Conservation (phyloP, 2,113 vertebrate species). For the Onychorhynchus coronatus region DNA sequence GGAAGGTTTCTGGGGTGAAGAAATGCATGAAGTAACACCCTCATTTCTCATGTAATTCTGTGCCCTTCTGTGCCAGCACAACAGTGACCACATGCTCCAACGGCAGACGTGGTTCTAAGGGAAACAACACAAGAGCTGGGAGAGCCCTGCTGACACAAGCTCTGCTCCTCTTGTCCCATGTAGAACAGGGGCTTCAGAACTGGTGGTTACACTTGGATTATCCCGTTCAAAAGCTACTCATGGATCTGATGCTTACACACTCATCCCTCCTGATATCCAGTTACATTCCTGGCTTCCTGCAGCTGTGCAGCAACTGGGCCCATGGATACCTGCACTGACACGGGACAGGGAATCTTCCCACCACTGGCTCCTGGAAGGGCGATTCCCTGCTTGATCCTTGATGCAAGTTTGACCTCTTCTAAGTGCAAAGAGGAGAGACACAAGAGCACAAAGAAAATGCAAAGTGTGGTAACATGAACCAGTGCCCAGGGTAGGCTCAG, state of each 20-base stretch:
- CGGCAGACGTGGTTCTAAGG: background rate
- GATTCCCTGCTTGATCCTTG: background rate
- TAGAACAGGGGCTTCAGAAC: background rate
- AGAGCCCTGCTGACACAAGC: background rate
- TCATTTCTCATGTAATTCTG: background rate
- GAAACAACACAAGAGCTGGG: background rate
- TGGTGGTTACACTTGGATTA: background rate
- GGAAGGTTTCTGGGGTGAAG: background rate
- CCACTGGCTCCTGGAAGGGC: background rate
- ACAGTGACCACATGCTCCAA: background rate
- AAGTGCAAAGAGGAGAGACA: background rate
- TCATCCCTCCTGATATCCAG: background rate
- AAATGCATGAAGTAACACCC: background rate
- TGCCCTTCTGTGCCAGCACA: background rate
- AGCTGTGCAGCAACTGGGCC: fast-evolving
- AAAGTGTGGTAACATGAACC: fast-evolving
- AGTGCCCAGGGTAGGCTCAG: background rate
- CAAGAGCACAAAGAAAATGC: background rate
- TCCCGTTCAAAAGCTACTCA: background rate
- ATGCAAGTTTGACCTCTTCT: background rate
- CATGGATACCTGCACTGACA: background rate
- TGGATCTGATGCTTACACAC: background rate
- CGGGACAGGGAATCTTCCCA: background rate
- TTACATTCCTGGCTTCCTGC: background rate
- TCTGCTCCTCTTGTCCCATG: fast-evolving